Evolutionary conservation across 2,888 invertebrate genomes (phyloP), one percentile per base, ranked within the genome.

Genomic region (Cordilura impudica): DNA sequence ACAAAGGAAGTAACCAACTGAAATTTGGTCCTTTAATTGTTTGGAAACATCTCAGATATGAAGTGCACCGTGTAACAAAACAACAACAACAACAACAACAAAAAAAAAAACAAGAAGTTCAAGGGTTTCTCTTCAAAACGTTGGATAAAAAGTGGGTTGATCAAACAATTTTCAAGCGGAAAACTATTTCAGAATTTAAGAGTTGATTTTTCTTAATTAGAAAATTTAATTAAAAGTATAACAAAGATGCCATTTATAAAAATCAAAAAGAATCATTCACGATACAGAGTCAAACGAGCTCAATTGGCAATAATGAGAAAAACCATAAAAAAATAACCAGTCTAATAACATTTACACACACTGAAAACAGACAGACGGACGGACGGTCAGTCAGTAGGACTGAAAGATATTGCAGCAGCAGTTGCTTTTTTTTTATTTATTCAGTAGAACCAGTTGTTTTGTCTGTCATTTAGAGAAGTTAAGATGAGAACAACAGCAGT

Each of bases 401-500:
- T 31, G n/a, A 45, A 14, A 29, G 16, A 43, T 23, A 39, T n/a
- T n/a, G n/a, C n/a, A n/a, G n/a, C n/a, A n/a, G n/a, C n/a, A n/a
- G n/a, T n/a, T n/a, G n/a, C n/a, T n/a, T n/a, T n/a, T n/a, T n/a
- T n/a, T n/a, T n/a, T n/a, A n/a, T n/a, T n/a, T 31, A 35, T 54
- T 54, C 45, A 47, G n/a, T 39, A 10, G 51, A 66, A 66, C 75
- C 75, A 79, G 75, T 79, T 75, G 47, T 74, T 49, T 26, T 70
- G 47, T 43, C 58, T 70, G 43, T 29, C 47, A 49, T 45, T 60
- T 16, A 12, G 21, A 53, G 26, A 47, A 47, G 43, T 53, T 35
- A 29, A 56, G 61, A 61, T 49, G 21, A 51, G 65, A 29, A 35
- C 7, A 58, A 51, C 16, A 69, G 6, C n/a, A n/a, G 43, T 14